Percentiles rank a stretch among this genome's conserved stretches.
Conservation (phyloP, 1,140 invertebrate species). For the Drosophila arizonae region DNA sequence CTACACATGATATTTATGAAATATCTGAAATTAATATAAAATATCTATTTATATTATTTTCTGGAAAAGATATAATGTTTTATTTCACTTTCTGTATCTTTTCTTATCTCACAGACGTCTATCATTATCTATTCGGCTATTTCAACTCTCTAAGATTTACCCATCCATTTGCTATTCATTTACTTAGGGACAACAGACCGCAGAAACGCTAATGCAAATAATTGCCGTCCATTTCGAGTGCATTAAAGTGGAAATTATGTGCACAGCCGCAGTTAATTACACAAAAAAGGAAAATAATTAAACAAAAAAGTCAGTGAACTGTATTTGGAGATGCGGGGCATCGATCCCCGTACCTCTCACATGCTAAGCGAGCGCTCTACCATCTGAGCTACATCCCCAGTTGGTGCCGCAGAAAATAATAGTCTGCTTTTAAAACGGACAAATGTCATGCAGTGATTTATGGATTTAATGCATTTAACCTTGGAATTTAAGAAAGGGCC, state of each 20-base stretch:
- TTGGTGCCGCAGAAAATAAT: not conserved
- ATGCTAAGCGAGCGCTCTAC: slow-evolving; percentile 94
- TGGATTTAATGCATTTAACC: not conserved
- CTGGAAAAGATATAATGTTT: no score
- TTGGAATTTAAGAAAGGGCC: not conserved
- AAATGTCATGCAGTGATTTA: slow-evolving; percentile 19
- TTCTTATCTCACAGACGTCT: no score
- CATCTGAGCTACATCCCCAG: slow-evolving; percentile 86
- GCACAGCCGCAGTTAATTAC: slow-evolving; percentile 42
- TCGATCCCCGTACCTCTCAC: slow-evolving; percentile 92
- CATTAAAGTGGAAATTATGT: slow-evolving; percentile 47
- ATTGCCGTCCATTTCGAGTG: slow-evolving; percentile 43
- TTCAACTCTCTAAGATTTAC: not conserved
- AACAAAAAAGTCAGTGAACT: slow-evolving; percentile 2
- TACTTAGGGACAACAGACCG: slow-evolving; percentile 3
- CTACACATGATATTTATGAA: no score
- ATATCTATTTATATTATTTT: no score
- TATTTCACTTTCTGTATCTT: no score
- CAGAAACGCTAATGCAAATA: slow-evolving; percentile 48
- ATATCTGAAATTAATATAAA: no score
- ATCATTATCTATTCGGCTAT: not conserved
- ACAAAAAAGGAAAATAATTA: slow-evolving; percentile 29
- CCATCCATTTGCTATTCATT: not conserved
- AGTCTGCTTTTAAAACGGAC: slow-evolving; percentile 1
- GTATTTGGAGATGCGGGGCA: slow-evolving; percentile 86